Conservation (phyloP, 2,113 vertebrate genomes). For the Myotis brandtii region DNA sequence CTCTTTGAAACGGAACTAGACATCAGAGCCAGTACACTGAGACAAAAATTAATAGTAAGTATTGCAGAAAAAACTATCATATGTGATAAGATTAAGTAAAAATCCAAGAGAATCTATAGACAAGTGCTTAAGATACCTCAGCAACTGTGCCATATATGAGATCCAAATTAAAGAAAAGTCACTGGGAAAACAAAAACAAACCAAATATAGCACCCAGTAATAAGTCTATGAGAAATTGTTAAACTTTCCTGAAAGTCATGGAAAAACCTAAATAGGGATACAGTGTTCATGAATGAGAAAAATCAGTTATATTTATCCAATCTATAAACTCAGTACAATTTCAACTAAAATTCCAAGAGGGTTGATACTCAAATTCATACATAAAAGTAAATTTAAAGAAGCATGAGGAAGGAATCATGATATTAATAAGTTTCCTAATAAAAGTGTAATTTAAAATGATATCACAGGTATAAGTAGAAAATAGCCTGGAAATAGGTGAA, state of each 20-base stretch:
- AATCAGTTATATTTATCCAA: neutral
- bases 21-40: neutral
- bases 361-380: neutral
- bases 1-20: neutral
- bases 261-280: conserved; percentile 36
- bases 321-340: neutral
- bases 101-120: neutral
- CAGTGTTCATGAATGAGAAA: neutral
- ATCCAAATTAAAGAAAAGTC: neutral
- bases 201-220: neutral
- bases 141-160: neutral
- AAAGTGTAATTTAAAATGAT: conserved; percentile 4
- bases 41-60: neutral
- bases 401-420: neutral
- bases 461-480: neutral
- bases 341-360: neutral
- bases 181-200: neutral
- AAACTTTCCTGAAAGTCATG: neutral
- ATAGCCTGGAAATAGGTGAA: neutral
- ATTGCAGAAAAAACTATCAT: neutral
- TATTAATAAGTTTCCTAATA: neutral
- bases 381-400: neutral
- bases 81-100: neutral
- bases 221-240: conserved; percentile 41
- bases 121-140: neutral